Conservation (phyloP, 1,140 invertebrate species). For the Adelges cooleyi region DNA sequence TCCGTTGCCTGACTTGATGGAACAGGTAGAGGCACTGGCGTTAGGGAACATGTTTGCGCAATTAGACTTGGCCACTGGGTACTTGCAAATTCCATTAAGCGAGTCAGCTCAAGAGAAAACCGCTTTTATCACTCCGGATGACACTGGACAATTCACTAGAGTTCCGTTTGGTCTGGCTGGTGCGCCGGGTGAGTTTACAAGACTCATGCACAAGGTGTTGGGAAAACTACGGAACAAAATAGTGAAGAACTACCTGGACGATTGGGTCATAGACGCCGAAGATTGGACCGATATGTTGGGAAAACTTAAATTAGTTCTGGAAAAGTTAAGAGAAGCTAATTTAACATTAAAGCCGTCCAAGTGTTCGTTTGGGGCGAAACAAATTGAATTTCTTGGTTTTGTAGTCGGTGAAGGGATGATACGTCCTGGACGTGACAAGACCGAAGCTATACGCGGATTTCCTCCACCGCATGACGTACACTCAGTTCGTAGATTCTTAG, state of each 20-base stretch:
- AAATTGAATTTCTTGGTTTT: neutral
- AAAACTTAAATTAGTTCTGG: neutral
- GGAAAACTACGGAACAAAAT: neutral
- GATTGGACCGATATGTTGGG: neutral
- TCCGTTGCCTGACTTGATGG: constrained; percentile 44
- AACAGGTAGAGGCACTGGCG: constrained; percentile 40
- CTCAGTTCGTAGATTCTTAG: neutral
- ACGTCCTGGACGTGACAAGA: neutral
- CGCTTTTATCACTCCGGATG: constrained; percentile 30
- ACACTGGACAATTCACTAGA: constrained; percentile 30
- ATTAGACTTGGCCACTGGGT: constrained; percentile 41
- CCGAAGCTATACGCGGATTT: neutral
- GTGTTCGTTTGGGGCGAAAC: neutral
- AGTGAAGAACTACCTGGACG: neutral
- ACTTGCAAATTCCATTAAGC: constrained; percentile 37
- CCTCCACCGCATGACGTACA: neutral
- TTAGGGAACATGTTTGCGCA: constrained; percentile 40
- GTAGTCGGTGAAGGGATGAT: neutral
- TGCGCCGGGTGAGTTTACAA: constrained; percentile 14
- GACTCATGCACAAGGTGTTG: constrained; percentile 16
- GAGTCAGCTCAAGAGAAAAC: constrained; percentile 35
- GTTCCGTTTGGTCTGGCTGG: constrained; percentile 34
- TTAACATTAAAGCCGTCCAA: neutral
- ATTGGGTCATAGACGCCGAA: neutral
- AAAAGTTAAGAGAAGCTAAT: neutral